Base-by-base conservation (phyloP, 2,113 vertebrate species). In the Meles meles region DNA sequence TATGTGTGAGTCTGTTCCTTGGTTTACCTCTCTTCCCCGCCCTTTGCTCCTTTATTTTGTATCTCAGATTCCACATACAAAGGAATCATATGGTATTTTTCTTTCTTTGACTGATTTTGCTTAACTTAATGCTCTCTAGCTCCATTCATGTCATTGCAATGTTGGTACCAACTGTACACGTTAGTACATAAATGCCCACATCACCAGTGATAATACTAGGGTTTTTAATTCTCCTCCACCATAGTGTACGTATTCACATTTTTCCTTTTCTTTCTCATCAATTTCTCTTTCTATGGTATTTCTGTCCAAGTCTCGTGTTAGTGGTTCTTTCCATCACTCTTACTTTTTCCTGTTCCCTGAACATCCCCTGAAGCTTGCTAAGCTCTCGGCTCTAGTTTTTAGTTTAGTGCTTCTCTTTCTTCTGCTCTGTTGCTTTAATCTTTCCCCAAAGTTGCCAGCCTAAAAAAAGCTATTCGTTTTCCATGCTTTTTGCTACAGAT, bases 361-460 rank as follows among this genome's bases (percentile, higher is more conserved):
- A 65, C 25, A 79, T n/a, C 2, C 31, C 7, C 0, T 25, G 52
- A 34, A 49, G 11, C 25, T 37, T 25, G 27, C 42, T 42, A 37
- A 23, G 3, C 57, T 37, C 1, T 21, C 0, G 34, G 47, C 5
- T 21, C 3, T 11, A 11, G 2, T 52, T 49, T 61, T 29, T 7
- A 3, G 5, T 15, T 37, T 52, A 47, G 1, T 10, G 10, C 59
- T 83, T 65, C 52, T 59, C 7, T 65, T 47, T 37, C 20, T 57
- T 65, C 17, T 12, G 0, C 9, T 47, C 14, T 31, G 6, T 31
- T 59, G 14, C 7, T 63, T 31, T 76, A 21, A 76, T 23, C 6
- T 10, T 74, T 34, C 67, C 15, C 23, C 6, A 4, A 2, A 55
- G 15, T 27, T 18, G 3, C 10, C 1, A 27, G 6, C 11, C 7